A percentile compares a stretch with the other conserved stretches of the same genome.
Conservation (phyloP, 2,888 invertebrate genomes). For the Nycteola revayana region DNA sequence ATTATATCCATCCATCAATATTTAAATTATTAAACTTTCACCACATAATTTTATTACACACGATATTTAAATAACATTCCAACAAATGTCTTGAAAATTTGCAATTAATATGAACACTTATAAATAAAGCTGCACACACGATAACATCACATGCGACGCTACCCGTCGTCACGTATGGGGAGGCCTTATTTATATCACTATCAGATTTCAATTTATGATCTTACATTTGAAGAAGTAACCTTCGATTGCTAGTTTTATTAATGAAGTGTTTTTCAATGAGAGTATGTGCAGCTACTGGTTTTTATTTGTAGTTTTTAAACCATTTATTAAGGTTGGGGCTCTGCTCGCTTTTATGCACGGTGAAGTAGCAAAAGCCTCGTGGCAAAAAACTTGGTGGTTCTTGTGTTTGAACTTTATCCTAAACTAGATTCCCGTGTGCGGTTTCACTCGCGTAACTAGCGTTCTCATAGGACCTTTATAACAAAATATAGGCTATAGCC, state of each 20-base stretch:
- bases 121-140: constrained; percentile 48
- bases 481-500: too few relatives aligned
- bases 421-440: too few relatives aligned
- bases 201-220: constrained; percentile 69
- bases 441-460: too few relatives aligned
- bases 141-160: constrained; percentile 53
- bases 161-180: constrained; percentile 67
- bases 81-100: constrained; percentile 20
- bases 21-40: too few relatives aligned
- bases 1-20: too few relatives aligned
- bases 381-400: too few relatives aligned
- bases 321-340: too few relatives aligned
- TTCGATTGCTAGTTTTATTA: constrained; percentile 23
- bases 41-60: too few relatives aligned
- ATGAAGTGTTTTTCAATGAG: constrained; percentile 20
- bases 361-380: too few relatives aligned
- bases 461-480: too few relatives aligned
- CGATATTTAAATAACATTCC: background rate
- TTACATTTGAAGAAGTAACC: constrained; percentile 21
- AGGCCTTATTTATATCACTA: constrained; percentile 66
- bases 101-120: constrained; percentile 47
- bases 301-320: background rate
- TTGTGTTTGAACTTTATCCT: too few relatives aligned
- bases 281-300: background rate
- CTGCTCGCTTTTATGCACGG: too few relatives aligned